These are phyloP conservation scores for Myotis myotis DNA, from an alignment of 2,797 vertebrate genomes.

Conservation along the genomic window DNA sequence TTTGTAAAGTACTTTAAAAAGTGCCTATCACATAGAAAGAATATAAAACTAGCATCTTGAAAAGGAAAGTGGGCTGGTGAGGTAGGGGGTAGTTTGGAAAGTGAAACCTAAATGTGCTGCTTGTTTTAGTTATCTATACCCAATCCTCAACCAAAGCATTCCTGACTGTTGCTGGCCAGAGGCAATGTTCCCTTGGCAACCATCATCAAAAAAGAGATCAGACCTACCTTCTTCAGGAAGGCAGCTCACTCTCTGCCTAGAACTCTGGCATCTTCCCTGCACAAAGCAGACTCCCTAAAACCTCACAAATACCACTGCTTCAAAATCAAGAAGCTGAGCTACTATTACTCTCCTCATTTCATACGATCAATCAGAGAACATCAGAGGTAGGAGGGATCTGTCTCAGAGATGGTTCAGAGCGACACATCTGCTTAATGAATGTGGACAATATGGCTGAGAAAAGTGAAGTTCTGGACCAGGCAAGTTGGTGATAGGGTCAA, in stretches of 20 bases:
- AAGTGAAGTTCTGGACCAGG: conserved; percentile 17
- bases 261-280: conserved; percentile 9
- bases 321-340: background rate
- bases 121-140: conserved; percentile 55
- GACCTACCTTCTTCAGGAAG: conserved; percentile 48
- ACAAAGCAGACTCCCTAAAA: conserved; percentile 28
- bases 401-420: background rate
- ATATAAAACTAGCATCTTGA: conserved; percentile 22
- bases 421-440: conserved; percentile 29
- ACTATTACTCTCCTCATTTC: conserved; percentile 27
- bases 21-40: background rate
- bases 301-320: conserved; percentile 1
- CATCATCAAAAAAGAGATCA: conserved; percentile 51
- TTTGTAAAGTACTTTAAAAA: conserved; percentile 52
- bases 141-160: conserved; percentile 49
- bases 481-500: background rate
- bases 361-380: background rate
- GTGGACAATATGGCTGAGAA: conserved; percentile 2
- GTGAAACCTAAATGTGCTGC: conserved; percentile 41
- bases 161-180: conserved; percentile 32
- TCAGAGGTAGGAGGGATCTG: background rate
- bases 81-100: background rate
- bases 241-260: background rate
- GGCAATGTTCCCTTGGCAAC: conserved; percentile 63
- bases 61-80: background rate